A percentile compares a stretch with the other conserved stretches of the same genome.
Conservation (phyloP, 2,888 invertebrate genomes). For the Brenthis hecate region DNA sequence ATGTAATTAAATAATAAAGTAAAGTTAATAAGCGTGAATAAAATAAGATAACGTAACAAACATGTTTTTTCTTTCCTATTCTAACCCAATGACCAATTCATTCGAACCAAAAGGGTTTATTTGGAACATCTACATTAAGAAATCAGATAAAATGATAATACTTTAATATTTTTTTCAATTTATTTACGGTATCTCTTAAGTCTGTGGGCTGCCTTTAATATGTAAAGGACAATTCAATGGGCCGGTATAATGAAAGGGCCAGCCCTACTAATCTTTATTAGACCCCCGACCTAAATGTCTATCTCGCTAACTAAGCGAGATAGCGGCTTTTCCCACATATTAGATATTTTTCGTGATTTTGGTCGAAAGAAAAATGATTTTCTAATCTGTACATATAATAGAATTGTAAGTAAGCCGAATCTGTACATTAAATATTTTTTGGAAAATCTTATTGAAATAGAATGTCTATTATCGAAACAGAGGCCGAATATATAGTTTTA, state of each 20-base stretch:
- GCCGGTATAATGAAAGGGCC: slow-evolving; percentile 29
- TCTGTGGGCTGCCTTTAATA: slow-evolving; percentile 8
- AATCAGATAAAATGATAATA: neutral
- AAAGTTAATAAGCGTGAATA: too few relatives aligned
- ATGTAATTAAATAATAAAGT: too few relatives aligned
- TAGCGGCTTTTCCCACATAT: neutral
- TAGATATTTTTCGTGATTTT: slow-evolving; percentile 9
- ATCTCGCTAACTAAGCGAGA: slow-evolving; percentile 21
- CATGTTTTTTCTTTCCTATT: too few relatives aligned
- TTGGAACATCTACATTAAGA: neutral
- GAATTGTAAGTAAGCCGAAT: too few relatives aligned
- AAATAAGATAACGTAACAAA: too few relatives aligned
- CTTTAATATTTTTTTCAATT: neutral
- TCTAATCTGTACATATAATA: neutral
- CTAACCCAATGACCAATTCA: too few relatives aligned
- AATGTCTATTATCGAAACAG: too few relatives aligned
- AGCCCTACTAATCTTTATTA: slow-evolving; percentile 30
- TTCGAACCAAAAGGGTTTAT: too few relatives aligned
- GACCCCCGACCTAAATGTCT: slow-evolving; percentile 21
- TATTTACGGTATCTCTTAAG: neutral
- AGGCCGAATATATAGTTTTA: too few relatives aligned
- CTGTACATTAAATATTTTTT: too few relatives aligned
- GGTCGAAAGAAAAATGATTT: neutral
- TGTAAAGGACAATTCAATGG: slow-evolving; percentile 28
- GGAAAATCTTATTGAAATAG: too few relatives aligned